These are phyloP conservation scores for Heliconius eleuchia DNA, from an alignment of 1,140 invertebrate genomes.

Conservation along the genomic window DNA sequence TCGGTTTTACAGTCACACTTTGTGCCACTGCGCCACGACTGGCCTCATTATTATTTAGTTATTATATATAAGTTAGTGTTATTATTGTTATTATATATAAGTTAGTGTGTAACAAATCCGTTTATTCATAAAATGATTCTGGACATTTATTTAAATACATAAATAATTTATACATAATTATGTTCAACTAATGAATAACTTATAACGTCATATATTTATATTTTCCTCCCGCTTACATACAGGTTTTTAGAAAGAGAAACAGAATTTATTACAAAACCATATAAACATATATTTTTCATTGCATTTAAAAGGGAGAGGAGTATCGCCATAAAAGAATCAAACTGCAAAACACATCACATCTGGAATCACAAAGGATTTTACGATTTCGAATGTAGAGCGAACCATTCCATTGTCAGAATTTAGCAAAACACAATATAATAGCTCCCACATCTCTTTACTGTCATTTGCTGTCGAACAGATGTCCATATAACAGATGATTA, in stretches of 20 bases:
- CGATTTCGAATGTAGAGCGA: slow-evolving; percentile 18
- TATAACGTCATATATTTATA: no score
- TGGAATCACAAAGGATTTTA: slow-evolving; percentile 21
- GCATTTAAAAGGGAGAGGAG: not conserved
- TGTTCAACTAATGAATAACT: no score
- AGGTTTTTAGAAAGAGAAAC: not conserved
- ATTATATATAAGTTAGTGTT: no score
- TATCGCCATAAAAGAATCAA: not conserved
- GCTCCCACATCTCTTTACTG: slow-evolving; percentile 44
- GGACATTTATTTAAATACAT: no score
- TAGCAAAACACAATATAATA: slow-evolving; percentile 10
- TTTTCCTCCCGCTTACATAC: no score
- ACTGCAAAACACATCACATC: slow-evolving; percentile 16
- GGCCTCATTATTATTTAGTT: no score
- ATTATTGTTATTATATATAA: no score
- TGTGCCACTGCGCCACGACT: no score
- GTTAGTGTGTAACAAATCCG: no score
- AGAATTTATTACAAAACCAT: not conserved
- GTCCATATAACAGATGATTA: slow-evolving; percentile 46
- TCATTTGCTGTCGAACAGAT: slow-evolving; percentile 48
- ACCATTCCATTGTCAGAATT: slow-evolving; percentile 19
- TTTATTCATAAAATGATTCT: no score
- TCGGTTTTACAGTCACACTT: no score
- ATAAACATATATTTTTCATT: not conserved
- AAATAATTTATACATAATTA: no score